These are phyloP conservation scores for Alligator mississippiensis DNA, from an alignment of 2,113 vertebrate species.

Conservation along the genomic window DNA sequence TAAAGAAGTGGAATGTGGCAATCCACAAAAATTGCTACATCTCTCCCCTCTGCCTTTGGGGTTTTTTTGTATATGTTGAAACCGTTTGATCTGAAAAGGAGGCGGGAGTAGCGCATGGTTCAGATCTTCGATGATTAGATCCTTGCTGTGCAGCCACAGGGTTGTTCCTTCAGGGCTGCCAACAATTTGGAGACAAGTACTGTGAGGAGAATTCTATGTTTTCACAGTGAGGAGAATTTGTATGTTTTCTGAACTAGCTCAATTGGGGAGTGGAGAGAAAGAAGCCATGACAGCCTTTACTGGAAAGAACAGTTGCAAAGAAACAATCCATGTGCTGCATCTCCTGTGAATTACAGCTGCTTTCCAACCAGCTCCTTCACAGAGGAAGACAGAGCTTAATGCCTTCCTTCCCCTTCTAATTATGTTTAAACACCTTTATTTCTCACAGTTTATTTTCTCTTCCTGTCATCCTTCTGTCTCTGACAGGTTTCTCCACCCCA, in stretches of 20 bases:
- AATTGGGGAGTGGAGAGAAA: neutral
- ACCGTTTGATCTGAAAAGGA: neutral
- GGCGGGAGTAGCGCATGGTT: neutral
- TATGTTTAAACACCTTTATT: neutral
- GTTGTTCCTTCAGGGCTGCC: neutral
- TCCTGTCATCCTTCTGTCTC: neutral
- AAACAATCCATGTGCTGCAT: neutral
- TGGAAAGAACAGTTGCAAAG: neutral
- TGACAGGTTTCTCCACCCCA: neutral
- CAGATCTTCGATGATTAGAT: constrained; percentile 1
- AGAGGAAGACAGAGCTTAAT: neutral
- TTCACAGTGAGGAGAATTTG: neutral
- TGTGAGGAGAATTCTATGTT: no score
- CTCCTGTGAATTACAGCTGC: neutral
- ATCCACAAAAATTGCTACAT: neutral
- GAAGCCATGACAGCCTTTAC: neutral
- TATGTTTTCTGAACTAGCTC: neutral
- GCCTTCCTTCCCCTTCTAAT: accelerated
- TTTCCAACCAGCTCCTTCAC: neutral
- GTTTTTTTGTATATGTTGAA: neutral
- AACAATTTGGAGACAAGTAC: constrained; percentile 15
- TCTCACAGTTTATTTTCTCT: neutral
- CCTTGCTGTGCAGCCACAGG: neutral
- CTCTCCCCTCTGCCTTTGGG: neutral
- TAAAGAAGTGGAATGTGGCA: neutral